These are phyloP conservation scores for Alfaro cultratus DNA, from an alignment of 2,797 vertebrate species.

Conservation along the genomic window DNA sequence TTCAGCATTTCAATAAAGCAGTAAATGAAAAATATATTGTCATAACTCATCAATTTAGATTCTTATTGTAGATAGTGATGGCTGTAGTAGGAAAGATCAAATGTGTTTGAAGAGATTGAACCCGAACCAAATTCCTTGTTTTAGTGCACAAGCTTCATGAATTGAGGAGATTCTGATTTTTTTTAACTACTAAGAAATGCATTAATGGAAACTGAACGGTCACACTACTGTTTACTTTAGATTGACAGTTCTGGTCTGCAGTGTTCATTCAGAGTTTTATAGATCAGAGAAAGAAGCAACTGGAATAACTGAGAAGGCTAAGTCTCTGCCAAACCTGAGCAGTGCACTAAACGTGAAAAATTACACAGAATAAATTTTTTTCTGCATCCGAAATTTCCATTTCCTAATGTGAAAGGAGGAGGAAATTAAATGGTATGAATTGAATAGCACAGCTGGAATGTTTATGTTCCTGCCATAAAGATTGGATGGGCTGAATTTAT, in stretches of 20 bases:
- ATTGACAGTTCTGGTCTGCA: slow-evolving; percentile 55
- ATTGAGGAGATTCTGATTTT: not conserved
- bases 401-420: slow-evolving; percentile 70
- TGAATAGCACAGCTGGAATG: slow-evolving; percentile 61
- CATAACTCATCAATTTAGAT: too few relatives aligned
- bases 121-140: not conserved
- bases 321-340: slow-evolving; percentile 20
- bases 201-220: slow-evolving; percentile 68
- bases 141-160: not conserved
- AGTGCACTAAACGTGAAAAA: slow-evolving; percentile 41
- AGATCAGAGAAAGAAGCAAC: slow-evolving; percentile 47
- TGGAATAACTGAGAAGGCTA: slow-evolving; percentile 32
- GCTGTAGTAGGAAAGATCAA: too few relatives aligned
- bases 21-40: not conserved
- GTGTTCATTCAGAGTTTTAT: slow-evolving; percentile 29
- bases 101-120: not conserved
- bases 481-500: slow-evolving; percentile 70
- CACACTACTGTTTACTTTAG: slow-evolving; percentile 58
- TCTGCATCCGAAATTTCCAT: slow-evolving; percentile 70
- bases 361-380: slow-evolving; percentile 53
- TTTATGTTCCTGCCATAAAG: slow-evolving; percentile 72
- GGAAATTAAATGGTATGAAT: slow-evolving; percentile 74
- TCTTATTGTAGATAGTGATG: too few relatives aligned
- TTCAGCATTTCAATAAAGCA: not conserved
- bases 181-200: slow-evolving; percentile 32